Evolutionary conservation across 2,888 invertebrate species (phyloP).

Genomic region (Tenthredo mesomela): DNA sequence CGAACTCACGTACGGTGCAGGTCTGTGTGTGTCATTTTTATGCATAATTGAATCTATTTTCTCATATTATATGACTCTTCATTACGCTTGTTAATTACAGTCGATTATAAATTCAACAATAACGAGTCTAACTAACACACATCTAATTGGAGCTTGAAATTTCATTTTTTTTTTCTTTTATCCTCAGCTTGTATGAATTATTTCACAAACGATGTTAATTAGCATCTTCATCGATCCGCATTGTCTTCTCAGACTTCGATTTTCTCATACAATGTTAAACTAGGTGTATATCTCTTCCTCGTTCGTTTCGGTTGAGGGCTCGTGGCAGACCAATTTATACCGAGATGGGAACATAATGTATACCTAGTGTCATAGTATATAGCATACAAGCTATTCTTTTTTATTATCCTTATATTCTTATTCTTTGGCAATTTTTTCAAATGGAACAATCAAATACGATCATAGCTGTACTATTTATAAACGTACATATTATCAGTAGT

Average conservation of each 20-base stretch:
- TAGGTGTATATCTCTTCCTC: not conserved
- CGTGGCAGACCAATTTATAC: slow-evolving; percentile 29
- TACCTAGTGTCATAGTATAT: not conserved
- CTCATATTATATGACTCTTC: not conserved
- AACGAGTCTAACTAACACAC: not conserved
- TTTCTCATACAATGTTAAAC: not conserved
- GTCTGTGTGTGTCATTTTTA: slow-evolving; percentile 71
- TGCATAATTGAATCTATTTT: not conserved
- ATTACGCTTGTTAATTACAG: not conserved
- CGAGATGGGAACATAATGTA: not conserved
- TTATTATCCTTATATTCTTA: not conserved
- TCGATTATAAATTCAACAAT: not conserved
- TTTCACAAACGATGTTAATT: not conserved
- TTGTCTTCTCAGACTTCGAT: slow-evolving; percentile 15
- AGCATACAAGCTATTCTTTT: not conserved
- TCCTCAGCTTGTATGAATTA: not conserved
- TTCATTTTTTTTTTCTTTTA: not conserved
- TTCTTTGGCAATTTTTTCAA: not conserved
- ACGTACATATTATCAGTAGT: not conserved
- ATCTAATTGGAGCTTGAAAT: not conserved
- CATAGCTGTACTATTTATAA: not conserved
- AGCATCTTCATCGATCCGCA: not conserved
- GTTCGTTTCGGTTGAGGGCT: slow-evolving; percentile 43
- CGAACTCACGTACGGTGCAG: slow-evolving; percentile 75
- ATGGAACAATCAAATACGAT: not conserved